Conservation (phyloP, 1,140 invertebrate species). For the Trichoplusia ni region DNA sequence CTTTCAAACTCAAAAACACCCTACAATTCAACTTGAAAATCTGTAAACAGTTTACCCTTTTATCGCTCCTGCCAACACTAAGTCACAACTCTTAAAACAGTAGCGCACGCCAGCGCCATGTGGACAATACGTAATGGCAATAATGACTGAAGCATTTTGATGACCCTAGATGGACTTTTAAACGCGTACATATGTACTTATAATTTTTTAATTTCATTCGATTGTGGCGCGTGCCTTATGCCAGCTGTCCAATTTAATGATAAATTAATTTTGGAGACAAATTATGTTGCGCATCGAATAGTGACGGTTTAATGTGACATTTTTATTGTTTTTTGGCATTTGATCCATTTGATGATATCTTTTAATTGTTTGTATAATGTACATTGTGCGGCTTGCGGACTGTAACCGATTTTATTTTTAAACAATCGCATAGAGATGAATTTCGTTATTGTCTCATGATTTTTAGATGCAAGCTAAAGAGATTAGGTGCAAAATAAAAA, state of each 20-base stretch:
- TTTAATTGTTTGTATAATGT: no score
- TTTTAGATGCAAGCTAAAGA: no score
- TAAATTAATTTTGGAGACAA: slow-evolving; percentile 7
- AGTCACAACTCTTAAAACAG: neutral
- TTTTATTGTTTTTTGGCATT: neutral
- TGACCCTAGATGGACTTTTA: slow-evolving; percentile 51
- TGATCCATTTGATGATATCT: no score
- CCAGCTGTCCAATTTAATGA: slow-evolving; percentile 5
- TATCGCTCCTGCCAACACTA: neutral
- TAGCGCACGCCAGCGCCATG: slow-evolving; percentile 10
- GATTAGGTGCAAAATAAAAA: no score
- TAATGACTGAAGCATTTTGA: slow-evolving; percentile 10
- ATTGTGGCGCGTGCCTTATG: slow-evolving; percentile 41
- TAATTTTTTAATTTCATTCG: slow-evolving; percentile 50
- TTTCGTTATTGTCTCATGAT: no score
- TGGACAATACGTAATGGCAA: slow-evolving; percentile 23
- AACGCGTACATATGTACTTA: slow-evolving; percentile 45
- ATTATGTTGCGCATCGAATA: neutral
- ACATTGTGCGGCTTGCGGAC: no score
- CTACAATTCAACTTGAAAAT: neutral
- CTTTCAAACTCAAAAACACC: no score
- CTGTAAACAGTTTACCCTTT: neutral
- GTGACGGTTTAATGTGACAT: neutral
- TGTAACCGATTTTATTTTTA: no score
- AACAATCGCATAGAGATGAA: no score